A percentile compares a stretch with the other conserved stretches of the same genome.
Conservation (phyloP, 1,140 invertebrate species). For the Cydia fagiglandana region DNA sequence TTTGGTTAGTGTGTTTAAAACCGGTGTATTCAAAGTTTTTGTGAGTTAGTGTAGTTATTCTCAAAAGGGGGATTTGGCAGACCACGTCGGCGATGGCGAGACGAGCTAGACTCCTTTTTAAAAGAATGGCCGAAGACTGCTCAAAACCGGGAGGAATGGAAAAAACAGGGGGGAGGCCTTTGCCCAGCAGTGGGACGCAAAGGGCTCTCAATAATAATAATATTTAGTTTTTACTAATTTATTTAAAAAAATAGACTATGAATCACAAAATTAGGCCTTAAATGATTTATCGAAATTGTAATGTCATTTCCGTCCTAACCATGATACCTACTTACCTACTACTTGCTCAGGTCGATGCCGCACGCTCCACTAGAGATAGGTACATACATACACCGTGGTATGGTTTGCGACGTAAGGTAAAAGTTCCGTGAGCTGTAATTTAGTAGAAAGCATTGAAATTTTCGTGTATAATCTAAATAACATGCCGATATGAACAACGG, state of each 20-base stretch:
- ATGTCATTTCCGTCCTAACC: not conserved
- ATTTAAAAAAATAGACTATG: not conserved
- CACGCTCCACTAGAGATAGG: not conserved
- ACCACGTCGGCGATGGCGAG: too few species aligned
- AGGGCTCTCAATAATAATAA: too few species aligned
- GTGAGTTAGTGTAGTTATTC: not conserved
- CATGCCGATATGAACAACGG: slow-evolving; percentile 79
- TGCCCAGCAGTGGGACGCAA: too few species aligned
- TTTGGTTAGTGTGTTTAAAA: too few species aligned
- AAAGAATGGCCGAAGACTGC: too few species aligned
- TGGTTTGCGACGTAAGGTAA: slow-evolving; percentile 63
- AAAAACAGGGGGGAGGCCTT: too few species aligned
- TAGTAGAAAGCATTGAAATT: slow-evolving; percentile 79
- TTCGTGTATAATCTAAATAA: slow-evolving; percentile 79
- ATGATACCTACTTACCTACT: not conserved
- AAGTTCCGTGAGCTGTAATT: slow-evolving; percentile 77
- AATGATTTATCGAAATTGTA: not conserved
- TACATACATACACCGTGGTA: slow-evolving; percentile 39
- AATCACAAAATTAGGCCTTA: not conserved
- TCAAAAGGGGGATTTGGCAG: too few species aligned
- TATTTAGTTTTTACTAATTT: not conserved
- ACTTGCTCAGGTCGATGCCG: not conserved
- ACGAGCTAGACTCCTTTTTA: too few species aligned
- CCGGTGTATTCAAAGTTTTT: not conserved
- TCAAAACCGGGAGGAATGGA: too few species aligned